phyloP scores from a whole-genome alignment of 1,140 invertebrate species.

The Laupala kohalensis region DNA sequence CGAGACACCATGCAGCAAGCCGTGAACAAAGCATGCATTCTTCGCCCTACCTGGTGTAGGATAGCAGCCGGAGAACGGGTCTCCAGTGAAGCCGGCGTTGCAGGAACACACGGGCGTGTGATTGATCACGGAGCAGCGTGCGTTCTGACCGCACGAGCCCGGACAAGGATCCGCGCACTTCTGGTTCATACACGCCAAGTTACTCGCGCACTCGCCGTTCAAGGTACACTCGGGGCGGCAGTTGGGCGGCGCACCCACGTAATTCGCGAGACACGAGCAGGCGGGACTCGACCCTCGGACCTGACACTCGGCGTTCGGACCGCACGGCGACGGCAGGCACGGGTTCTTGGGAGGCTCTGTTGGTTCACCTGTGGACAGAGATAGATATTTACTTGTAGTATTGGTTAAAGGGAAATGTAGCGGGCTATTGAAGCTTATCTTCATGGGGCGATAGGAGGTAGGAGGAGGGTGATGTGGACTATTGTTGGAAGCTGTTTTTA shows the following conservation, averaged over 20 bases:
- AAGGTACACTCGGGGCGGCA: conserved; percentile 43
- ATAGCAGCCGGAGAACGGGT: conserved; percentile 40
- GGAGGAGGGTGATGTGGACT: no score
- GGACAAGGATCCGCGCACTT: conserved; percentile 35
- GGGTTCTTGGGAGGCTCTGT: conserved; percentile 33
- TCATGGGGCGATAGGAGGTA: no score
- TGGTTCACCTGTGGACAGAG: no score
- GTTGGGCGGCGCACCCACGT: conserved; percentile 40
- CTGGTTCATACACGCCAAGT: conserved; percentile 36
- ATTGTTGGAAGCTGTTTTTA: no score
- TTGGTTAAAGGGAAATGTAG: no score
- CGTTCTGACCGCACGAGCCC: conserved; percentile 39
- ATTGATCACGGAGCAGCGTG: conserved; percentile 35
- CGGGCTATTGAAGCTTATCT: no score
- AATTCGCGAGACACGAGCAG: conserved; percentile 38
- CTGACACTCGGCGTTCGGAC: conserved; percentile 40
- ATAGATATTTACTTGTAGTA: no score
- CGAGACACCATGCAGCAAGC: conserved; percentile 11
- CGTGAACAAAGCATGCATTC: conserved; percentile 1
- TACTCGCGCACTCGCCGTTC: conserved; percentile 39
- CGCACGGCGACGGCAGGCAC: conserved; percentile 45
- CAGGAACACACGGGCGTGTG: conserved; percentile 40
- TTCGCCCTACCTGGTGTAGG: conserved; percentile 15
- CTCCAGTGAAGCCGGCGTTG: conserved; percentile 36
- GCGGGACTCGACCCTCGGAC: conserved; percentile 34